These are phyloP conservation scores for Petrosia ficiformis DNA, from an alignment of 37 sponge, comb jelly and placozoan genomes.

Conservation along the genomic window DNA sequence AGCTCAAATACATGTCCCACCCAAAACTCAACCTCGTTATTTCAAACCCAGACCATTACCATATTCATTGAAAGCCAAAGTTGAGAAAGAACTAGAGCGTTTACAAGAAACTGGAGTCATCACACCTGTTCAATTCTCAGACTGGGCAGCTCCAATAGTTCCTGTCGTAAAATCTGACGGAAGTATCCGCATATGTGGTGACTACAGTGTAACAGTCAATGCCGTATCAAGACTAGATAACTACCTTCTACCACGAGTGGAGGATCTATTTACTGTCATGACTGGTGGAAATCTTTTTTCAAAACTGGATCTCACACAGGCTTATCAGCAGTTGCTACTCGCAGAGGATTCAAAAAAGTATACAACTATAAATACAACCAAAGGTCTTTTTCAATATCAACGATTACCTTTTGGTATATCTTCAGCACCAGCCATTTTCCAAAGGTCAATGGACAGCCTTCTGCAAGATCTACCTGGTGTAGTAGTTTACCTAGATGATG, in stretches of 20 bases:
- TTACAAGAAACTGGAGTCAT: neutral
- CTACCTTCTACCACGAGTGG: neutral
- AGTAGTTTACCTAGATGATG: too few relatives aligned
- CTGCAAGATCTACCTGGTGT: too few relatives aligned
- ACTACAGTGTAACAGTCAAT: neutral
- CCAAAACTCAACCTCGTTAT: neutral
- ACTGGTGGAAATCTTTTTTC: neutral
- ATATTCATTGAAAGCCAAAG: constrained; percentile 18
- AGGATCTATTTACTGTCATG: neutral
- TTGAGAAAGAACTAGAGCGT: constrained; percentile 7
- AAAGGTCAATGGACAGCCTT: too few relatives aligned
- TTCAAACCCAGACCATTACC: constrained; percentile 18
- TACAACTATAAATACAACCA: neutral
- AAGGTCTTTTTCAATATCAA: neutral
- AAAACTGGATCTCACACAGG: neutral
- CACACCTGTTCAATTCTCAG: neutral
- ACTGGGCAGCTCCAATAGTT: neutral
- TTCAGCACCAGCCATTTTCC: neutral
- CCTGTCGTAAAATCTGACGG: neutral
- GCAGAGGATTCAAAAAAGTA: neutral
- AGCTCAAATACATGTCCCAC: neutral
- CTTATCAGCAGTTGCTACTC: neutral
- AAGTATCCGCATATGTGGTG: neutral
- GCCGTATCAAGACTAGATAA: neutral
- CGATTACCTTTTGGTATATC: neutral